A percentile compares a stretch with the other conserved stretches of the same genome.
phyloP scores from a whole-genome alignment of 2,888 invertebrate genomes.

The Furcula furcula region DNA sequence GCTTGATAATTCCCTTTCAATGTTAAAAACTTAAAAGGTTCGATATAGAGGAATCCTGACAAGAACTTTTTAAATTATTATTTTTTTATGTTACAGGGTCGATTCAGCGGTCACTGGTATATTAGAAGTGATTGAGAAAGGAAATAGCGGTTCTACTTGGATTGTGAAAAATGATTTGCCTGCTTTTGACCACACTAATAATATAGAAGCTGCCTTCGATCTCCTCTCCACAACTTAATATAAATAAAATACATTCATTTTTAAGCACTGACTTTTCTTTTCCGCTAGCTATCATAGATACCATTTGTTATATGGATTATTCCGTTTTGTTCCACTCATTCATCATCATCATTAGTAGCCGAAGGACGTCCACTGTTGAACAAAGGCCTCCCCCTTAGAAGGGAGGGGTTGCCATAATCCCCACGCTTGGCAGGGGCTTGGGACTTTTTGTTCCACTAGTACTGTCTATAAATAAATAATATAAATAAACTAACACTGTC shows the following conservation, averaged over 20 bases:
- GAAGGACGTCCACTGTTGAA: too few species aligned
- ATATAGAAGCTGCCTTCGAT: slow-evolving; percentile 46
- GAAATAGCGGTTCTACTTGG: slow-evolving; percentile 62
- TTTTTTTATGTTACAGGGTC: slow-evolving; percentile 45
- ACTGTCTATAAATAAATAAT: too few species aligned
- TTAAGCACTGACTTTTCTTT: neutral
- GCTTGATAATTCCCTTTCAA: neutral
- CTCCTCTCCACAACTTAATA: slow-evolving; percentile 33
- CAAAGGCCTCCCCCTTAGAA: too few species aligned
- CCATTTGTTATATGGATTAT: too few species aligned
- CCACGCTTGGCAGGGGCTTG: too few species aligned
- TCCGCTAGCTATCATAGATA: too few species aligned
- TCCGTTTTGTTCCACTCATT: too few species aligned
- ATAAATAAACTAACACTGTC: too few species aligned
- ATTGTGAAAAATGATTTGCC: slow-evolving; percentile 60
- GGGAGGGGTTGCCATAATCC: too few species aligned
- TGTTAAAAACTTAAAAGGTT: neutral
- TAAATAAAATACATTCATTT: neutral
- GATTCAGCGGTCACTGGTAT: slow-evolving; percentile 66
- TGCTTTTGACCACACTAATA: slow-evolving; percentile 50
- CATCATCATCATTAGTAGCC: too few species aligned
- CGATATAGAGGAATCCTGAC: neutral
- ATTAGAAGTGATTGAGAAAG: slow-evolving; percentile 56
- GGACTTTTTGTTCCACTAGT: too few species aligned
- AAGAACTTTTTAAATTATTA: neutral